Conservation (phyloP, 2,113 vertebrate species). For the Centropus unirufus region DNA sequence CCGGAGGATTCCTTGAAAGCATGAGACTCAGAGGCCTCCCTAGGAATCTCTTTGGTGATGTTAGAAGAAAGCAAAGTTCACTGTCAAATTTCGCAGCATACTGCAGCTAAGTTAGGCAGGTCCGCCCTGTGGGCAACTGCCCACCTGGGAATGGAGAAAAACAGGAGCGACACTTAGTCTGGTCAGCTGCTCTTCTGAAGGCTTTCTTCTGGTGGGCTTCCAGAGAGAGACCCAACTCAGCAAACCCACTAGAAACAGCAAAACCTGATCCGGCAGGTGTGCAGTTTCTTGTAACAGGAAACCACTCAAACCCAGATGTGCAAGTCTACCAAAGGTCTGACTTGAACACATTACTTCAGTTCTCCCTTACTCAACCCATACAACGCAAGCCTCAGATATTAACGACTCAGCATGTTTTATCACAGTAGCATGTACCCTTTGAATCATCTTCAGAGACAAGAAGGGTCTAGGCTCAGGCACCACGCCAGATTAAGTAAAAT, state of each 20-base stretch:
- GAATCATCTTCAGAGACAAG: slow-evolving; percentile 85
- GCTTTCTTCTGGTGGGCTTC: not conserved
- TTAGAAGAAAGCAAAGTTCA: not conserved
- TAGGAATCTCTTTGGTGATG: not conserved
- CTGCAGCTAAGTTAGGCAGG: not conserved
- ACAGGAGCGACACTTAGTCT: not conserved
- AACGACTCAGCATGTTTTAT: slow-evolving; percentile 84
- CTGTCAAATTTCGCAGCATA: not conserved
- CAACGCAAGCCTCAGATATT: slow-evolving; percentile 74
- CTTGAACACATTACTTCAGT: slow-evolving; percentile 9
- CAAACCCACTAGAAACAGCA: slow-evolving; percentile 62
- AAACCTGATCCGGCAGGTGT: slow-evolving; percentile 5
- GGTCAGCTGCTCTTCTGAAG: not conserved
- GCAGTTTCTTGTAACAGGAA: slow-evolving; percentile 21
- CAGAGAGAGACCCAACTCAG: not conserved
- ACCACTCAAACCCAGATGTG: slow-evolving; percentile 24
- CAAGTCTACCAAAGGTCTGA: not conserved
- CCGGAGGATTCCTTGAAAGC: not conserved
- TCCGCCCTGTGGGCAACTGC: not conserved
- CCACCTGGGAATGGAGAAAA: not conserved
- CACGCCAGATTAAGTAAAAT: slow-evolving; percentile 87
- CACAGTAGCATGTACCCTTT: slow-evolving; percentile 79
- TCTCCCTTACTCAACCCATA: slow-evolving; percentile 39
- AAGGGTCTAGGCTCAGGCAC: slow-evolving; percentile 82
- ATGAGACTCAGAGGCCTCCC: not conserved